Percentiles rank a stretch among this genome's conserved stretches.
Conservation (phyloP, 2,888 invertebrate species). For the Cylloceria caligata region DNA sequence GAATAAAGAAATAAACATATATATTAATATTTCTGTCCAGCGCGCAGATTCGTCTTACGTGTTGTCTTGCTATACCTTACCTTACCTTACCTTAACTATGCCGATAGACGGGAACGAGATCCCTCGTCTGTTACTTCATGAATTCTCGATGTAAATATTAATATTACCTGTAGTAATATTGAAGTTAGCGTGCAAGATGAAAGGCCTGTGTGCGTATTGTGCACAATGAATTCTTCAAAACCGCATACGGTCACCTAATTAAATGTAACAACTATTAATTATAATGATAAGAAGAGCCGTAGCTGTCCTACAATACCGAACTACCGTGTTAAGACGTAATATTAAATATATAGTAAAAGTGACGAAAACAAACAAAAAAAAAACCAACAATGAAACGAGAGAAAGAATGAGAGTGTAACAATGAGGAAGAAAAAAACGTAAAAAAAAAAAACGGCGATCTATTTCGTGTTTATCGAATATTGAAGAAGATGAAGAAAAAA, state of each 20-base stretch:
- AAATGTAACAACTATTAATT: slow-evolving; percentile 82
- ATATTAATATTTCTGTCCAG: slow-evolving; percentile 67
- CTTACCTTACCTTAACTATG: too few relatives aligned
- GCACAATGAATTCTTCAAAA: slow-evolving; percentile 56
- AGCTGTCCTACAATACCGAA: slow-evolving; percentile 83
- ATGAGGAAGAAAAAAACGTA: slow-evolving; percentile 57
- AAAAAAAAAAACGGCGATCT: slow-evolving; percentile 53
- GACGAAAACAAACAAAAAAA: slow-evolving; percentile 52
- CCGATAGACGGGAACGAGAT: slow-evolving; percentile 73
- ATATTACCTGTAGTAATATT: slow-evolving; percentile 79
- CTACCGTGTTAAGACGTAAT: slow-evolving; percentile 81
- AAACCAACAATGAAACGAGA: slow-evolving; percentile 40
- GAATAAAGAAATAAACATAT: slow-evolving; percentile 41
- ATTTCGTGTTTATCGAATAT: slow-evolving; percentile 67
- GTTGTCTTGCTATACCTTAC: slow-evolving; percentile 77
- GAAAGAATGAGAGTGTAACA: slow-evolving; percentile 54
- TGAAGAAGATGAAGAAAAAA: slow-evolving; percentile 40
- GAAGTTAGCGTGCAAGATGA: slow-evolving; percentile 66
- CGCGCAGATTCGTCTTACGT: slow-evolving; percentile 73
- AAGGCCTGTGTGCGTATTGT: slow-evolving; percentile 56
- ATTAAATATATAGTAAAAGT: slow-evolving; percentile 64
- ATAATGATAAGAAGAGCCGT: slow-evolving; percentile 79
- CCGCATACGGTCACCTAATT: slow-evolving; percentile 77
- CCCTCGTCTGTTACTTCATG: slow-evolving; percentile 79
- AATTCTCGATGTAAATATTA: slow-evolving; percentile 84